A percentile compares a stretch with the other conserved stretches of the same genome.
Conservation (phyloP, 1,140 invertebrate genomes). For the Ridgeia piscesae region DNA sequence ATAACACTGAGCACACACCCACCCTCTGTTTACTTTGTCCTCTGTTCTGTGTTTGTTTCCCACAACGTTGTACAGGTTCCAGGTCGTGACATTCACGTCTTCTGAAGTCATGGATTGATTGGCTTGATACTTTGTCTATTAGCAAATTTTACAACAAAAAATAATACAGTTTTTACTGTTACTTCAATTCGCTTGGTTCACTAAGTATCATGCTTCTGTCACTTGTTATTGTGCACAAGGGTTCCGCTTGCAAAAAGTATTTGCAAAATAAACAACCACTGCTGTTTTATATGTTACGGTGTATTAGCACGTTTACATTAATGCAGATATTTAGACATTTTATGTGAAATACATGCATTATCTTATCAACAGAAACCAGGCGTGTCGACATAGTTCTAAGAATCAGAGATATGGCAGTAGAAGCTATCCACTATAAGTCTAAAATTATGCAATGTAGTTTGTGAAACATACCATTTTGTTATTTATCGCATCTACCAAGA, state of each 20-base stretch:
- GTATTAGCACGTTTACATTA: neutral
- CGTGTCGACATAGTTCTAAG: neutral
- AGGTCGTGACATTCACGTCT: neutral
- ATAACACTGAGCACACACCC: neutral
- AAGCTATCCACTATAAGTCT: neutral
- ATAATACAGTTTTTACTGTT: neutral
- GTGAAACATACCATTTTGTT: neutral
- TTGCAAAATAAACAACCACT: neutral
- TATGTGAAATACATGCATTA: neutral
- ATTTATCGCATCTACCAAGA: neutral
- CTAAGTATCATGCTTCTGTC: neutral
- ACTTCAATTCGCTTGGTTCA: too few species aligned
- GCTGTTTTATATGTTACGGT: too few species aligned
- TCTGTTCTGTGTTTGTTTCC: neutral
- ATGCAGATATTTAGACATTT: neutral
- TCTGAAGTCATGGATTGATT: neutral
- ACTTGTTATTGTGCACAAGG: neutral
- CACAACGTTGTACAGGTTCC: neutral
- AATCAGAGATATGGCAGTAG: neutral
- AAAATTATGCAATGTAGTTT: neutral
- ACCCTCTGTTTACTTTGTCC: neutral
- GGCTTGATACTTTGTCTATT: neutral
- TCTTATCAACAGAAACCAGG: neutral
- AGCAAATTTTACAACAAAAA: neutral
- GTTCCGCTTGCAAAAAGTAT: neutral